These are phyloP conservation scores for Hartigia nigra DNA, from an alignment of 2,888 invertebrate genomes.

Conservation along the genomic window DNA sequence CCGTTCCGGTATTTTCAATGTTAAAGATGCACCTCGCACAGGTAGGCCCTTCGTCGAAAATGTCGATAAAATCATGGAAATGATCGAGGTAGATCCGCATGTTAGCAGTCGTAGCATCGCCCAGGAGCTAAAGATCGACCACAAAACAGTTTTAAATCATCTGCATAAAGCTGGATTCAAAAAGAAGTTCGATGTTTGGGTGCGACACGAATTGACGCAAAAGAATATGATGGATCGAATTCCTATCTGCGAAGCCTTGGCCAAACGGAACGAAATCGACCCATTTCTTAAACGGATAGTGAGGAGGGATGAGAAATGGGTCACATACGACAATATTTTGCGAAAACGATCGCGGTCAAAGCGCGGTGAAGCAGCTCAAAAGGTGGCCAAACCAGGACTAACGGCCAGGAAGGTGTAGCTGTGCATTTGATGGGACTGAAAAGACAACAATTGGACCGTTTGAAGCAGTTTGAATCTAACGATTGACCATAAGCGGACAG, in stretches of 20 bases:
- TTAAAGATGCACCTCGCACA: too few species aligned
- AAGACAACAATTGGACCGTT: slow-evolving; percentile 27
- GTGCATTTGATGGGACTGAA: too few species aligned
- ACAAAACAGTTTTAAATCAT: slow-evolving; percentile 17
- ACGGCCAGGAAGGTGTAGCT: background rate
- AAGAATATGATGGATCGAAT: slow-evolving; percentile 18
- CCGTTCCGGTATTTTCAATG: too few species aligned
- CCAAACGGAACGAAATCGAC: slow-evolving; percentile 17
- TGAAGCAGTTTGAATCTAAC: too few species aligned
- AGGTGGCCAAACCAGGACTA: slow-evolving; percentile 22
- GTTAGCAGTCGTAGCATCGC: too few species aligned
- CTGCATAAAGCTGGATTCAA: slow-evolving; percentile 13
- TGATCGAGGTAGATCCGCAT: too few species aligned
- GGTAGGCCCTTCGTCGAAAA: too few species aligned
- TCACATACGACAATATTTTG: background rate
- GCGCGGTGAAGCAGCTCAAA: slow-evolving; percentile 19
- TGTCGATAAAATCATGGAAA: too few species aligned
- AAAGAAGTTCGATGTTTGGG: slow-evolving; percentile 25
- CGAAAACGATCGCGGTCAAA: slow-evolving; percentile 26
- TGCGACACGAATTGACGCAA: slow-evolving; percentile 25
- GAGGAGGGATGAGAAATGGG: background rate
- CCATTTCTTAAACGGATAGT: background rate
- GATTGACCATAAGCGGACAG: slow-evolving; percentile 26
- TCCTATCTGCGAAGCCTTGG: slow-evolving; percentile 8
- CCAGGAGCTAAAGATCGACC: slow-evolving; percentile 1